phyloP scores from a whole-genome alignment of 2,888 invertebrate genomes.

The Furcula furcula region DNA sequence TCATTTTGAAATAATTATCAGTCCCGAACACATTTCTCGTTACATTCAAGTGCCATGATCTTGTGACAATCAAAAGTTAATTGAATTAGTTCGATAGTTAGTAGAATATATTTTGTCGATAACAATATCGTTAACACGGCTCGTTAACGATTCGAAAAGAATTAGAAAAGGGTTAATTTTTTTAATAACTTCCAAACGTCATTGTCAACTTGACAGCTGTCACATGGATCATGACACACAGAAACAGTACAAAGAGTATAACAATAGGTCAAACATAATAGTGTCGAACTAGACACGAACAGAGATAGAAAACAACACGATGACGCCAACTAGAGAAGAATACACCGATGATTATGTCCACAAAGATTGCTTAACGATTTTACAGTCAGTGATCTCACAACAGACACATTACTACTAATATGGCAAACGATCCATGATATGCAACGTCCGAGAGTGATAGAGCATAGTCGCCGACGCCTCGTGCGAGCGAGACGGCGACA shows the following conservation, averaged over 20 bases:
- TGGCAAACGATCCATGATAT: conserved; percentile 76
- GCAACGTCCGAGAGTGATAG: conserved; percentile 45
- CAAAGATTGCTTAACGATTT: conserved; percentile 59
- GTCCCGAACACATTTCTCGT: conserved; percentile 17
- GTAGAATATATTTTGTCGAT: background rate
- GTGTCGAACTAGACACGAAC: conserved; percentile 15
- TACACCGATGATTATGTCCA: conserved; percentile 72
- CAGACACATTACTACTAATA: conserved; percentile 64
- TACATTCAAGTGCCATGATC: background rate
- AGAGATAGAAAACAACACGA: conserved; percentile 44
- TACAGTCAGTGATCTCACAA: conserved; percentile 49
- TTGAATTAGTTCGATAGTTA: background rate
- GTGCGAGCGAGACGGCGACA: conserved; percentile 42
- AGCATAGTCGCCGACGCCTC: conserved; percentile 32
- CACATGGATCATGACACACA: conserved; percentile 9
- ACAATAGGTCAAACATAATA: conserved; percentile 25
- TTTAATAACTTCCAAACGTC: background rate
- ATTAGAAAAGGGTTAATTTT: background rate
- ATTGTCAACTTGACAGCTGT: conserved; percentile 1
- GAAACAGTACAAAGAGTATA: conserved; percentile 28
- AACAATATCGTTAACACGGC: background rate
- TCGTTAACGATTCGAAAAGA: no score
- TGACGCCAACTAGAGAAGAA: conserved; percentile 42
- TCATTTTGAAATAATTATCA: conserved; percentile 31
- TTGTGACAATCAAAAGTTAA: background rate